A percentile compares a stretch with the other conserved stretches of the same genome.
Conservation (phyloP, 1,140 invertebrate species). For the Drosophila mojavensis region DNA sequence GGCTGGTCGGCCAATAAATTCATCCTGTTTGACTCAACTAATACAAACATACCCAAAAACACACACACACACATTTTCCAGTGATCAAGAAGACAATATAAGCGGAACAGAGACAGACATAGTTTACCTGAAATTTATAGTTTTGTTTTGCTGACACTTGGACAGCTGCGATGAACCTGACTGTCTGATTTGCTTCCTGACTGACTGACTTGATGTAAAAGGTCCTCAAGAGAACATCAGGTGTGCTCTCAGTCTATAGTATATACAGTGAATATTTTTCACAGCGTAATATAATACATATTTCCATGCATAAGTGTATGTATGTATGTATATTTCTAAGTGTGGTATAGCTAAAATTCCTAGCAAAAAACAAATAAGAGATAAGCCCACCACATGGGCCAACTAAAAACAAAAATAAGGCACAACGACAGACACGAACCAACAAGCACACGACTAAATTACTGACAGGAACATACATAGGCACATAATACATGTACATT, state of each 20-base stretch:
- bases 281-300: neutral
- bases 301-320: slow-evolving; percentile 2
- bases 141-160: slow-evolving; percentile 42
- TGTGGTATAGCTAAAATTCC: slow-evolving; percentile 54
- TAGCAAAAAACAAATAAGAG: slow-evolving; percentile 62
- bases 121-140: slow-evolving; percentile 35
- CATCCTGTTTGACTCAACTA: slow-evolving; percentile 36
- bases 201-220: slow-evolving; percentile 3
- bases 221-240: slow-evolving; percentile 24
- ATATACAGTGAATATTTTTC: neutral
- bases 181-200: slow-evolving; percentile 33
- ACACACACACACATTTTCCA: slow-evolving; percentile 12
- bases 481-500: slow-evolving; percentile 3
- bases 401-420: slow-evolving; percentile 50
- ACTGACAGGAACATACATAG: slow-evolving; percentile 11
- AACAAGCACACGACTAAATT: slow-evolving; percentile 54
- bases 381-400: slow-evolving; percentile 53
- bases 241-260: slow-evolving; percentile 15
- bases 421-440: slow-evolving; percentile 31
- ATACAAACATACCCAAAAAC: neutral
- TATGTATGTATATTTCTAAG: slow-evolving; percentile 2
- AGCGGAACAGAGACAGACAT: slow-evolving; percentile 33
- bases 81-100: slow-evolving; percentile 3
- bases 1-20: slow-evolving; percentile 15
- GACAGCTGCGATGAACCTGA: slow-evolving; percentile 35